Evolutionary conservation across 2,113 vertebrate species (phyloP).

Genomic region (Argyrosomus japonicus): DNA sequence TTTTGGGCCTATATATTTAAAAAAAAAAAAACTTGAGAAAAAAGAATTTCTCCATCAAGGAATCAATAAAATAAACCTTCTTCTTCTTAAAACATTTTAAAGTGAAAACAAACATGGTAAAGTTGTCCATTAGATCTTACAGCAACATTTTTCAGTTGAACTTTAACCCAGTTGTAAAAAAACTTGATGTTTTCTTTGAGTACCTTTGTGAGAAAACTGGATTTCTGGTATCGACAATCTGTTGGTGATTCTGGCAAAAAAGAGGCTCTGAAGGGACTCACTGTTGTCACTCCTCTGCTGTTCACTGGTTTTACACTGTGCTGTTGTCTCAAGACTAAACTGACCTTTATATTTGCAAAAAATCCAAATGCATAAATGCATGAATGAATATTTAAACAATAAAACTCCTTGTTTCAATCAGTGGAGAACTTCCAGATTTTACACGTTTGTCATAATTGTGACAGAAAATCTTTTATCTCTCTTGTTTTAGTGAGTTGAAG

Average conservation of each 20-base stretch:
- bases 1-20: no score
- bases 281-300: no score
- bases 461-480: background rate
- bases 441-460: background rate
- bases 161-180: no score
- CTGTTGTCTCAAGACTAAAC: no score
- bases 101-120: background rate
- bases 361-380: background rate
- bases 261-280: no score
- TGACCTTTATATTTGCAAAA: background rate
- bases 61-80: no score
- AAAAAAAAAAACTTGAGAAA: no score
- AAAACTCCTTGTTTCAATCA: background rate
- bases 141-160: no score
- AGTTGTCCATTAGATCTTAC: background rate
- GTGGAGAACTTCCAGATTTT: background rate
- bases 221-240: background rate
- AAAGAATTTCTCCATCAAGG: no score
- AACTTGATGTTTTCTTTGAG: no score
- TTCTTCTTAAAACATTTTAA: background rate
- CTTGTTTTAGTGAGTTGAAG: background rate
- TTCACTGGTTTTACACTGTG: no score
- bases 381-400: background rate
- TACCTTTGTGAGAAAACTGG: no score
- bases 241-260: background rate